Percentiles rank a stretch among this genome's conserved stretches.
Conservation (phyloP, 2,888 invertebrate genomes). For the Hyles lineata region DNA sequence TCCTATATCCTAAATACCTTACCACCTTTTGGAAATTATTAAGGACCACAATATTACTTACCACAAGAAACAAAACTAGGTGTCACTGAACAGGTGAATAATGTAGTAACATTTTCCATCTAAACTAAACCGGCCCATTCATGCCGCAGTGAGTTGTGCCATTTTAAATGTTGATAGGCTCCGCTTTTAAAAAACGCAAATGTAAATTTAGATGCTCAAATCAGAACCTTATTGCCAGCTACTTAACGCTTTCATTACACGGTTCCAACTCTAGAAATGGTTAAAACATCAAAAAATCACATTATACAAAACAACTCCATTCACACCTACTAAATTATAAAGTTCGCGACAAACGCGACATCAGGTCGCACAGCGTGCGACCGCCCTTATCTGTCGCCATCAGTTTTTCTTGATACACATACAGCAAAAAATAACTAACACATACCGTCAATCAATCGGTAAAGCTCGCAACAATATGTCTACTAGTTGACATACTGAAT, state of each 20-base stretch:
- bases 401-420: slow-evolving; percentile 28
- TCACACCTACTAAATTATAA: slow-evolving; percentile 13
- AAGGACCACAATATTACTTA: too few relatives aligned
- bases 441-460: slow-evolving; percentile 50
- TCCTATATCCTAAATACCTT: too few relatives aligned
- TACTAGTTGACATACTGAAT: slow-evolving; percentile 43
- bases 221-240: neutral
- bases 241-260: neutral
- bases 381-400: slow-evolving; percentile 15
- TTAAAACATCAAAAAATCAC: neutral
- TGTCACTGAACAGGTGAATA: too few relatives aligned
- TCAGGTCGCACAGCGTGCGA: slow-evolving; percentile 26
- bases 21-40: too few relatives aligned
- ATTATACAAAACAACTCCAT: slow-evolving; percentile 12
- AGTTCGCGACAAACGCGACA: slow-evolving; percentile 1
- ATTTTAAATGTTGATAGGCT: neutral
- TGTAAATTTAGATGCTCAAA: neutral
- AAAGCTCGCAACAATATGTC: slow-evolving; percentile 51
- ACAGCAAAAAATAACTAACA: slow-evolving; percentile 26
- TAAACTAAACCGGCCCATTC: too few relatives aligned
- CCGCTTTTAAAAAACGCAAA: neutral
- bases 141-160: too few relatives aligned
- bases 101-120: too few relatives aligned
- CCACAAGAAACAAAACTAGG: too few relatives aligned
- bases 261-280: neutral